Base-by-base conservation (phyloP, 2,797 vertebrate genomes). In the Lagocephalus sceleratus region DNA sequence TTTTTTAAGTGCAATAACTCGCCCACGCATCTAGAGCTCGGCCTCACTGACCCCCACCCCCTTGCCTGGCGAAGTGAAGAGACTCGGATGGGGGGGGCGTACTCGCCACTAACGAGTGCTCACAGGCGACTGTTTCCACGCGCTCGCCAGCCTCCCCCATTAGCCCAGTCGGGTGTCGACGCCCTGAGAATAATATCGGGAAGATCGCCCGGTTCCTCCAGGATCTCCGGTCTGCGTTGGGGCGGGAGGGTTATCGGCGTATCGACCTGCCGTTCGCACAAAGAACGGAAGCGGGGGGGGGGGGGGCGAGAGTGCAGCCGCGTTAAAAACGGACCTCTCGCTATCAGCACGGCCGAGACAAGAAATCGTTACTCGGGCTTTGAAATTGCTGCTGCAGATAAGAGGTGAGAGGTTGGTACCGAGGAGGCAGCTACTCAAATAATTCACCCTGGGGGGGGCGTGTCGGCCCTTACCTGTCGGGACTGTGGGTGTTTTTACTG, bases 201-300 rank as follows among this genome's bases (percentile, higher is more conserved):
- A 35, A 14, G 68, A 83, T 65, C 5, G 54, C 75, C 68, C 71
- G 53, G 55, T 16, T 61, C 70, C 7, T 61, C 47, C 7, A 35
- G 64, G 75, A 60, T 73, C 75, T 73, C 78, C 74, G 71, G 78
- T 78, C 70, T 70, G 69, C 59, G n/a, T n/a, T n/a, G n/a, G 49
- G 32, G 79, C 29, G 54, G 63, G 76, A 82, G 47, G 71, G 68
- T 52, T 85, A 81, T 84, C 45, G 75, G 65, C 79, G 64, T 85
- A 87, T 80, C 65, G 79, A 84, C 82, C 60, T 69, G n/a, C 42
- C 21, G 75, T 67, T 73, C 54, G 75, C 45, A 51, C 81, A 78
- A 64, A 66, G 67, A 71, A n/a, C n/a, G n/a, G n/a, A n/a, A n/a
- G n/a, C n/a, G n/a, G 65, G 59, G 67, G 55, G 48, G 10, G 52